Base-by-base conservation (phyloP, 2,797 vertebrate species). In the Sphenodon punctatus region DNA sequence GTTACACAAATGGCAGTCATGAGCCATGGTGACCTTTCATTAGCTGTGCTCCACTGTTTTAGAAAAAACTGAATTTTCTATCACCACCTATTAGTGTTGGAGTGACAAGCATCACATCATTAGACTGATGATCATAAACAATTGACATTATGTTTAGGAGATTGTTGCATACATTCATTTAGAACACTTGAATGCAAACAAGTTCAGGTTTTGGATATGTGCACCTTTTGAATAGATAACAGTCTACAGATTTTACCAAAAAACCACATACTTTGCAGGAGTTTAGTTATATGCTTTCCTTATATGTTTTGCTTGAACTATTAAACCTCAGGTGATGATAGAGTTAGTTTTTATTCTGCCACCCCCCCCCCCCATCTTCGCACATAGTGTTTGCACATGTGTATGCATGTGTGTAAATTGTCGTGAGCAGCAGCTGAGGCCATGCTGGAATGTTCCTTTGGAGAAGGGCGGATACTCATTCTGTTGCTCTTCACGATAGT, bases 201-300 rank as follows among this genome's bases (percentile, higher is more conserved):
- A 0, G 0, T 25, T 3, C 14, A 61, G 36, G 2, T 36, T 38
- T 3, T 2, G 5, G 45, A 73, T 64, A 36, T 36, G 9, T 0
- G 5, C 22, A 74, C 48, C 12, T 66, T 46, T 61, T 42, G 43
- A 85, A 71, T 32, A n/a, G n/a, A n/a, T n/a, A n/a, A n/a, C n/a
- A n/a, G 27, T 3, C 3, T 2, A 3, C n/a, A 4, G 10, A 25
- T 3, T 48, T 8, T 19, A 2, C 48, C 32, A 39, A 15, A 59
- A 75, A 51, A 17, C 23, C 58, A 53, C 19, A 8, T 2, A 16
- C 15, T 27, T 45, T 60, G 63, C 63, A 43, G 27, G 30, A 17
- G 0, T 0, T n/a, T 49, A 41, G 8, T 67, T 8, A 11, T 17
- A 8, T 19, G 8, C 25, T 69, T 45, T 41, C 15, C 36, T 32